phyloP scores from a whole-genome alignment of 2,113 vertebrate genomes.

The Chloebia gouldiae region DNA sequence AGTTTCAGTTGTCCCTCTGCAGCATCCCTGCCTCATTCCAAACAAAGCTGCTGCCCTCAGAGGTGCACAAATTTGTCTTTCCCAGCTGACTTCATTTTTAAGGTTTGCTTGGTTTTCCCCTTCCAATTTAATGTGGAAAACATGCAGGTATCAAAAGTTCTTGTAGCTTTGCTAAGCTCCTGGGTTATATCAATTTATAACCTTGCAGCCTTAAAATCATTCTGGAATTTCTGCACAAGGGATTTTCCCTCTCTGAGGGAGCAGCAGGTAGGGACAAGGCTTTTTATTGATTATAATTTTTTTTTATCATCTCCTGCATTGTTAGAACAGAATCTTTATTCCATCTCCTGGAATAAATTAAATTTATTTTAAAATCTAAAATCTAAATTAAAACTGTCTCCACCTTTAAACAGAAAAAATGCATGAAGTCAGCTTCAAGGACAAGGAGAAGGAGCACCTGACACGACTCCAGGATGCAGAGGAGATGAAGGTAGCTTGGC shows the following conservation, averaged over 20 bases:
- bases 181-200: not conserved
- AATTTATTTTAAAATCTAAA: fast-evolving
- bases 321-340: not conserved
- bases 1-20: not conserved
- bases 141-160: not conserved
- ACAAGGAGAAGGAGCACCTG: constrained; percentile 89
- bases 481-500: constrained; percentile 83
- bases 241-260: not conserved
- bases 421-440: constrained; percentile 86
- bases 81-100: not conserved
- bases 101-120: not conserved
- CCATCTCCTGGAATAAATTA: not conserved
- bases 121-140: not conserved
- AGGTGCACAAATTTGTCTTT: not conserved
- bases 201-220: not conserved
- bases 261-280: not conserved
- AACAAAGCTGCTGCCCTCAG: not conserved
- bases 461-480: constrained; percentile 85
- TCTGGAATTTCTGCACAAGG: not conserved
- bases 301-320: not conserved
- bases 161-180: not conserved
- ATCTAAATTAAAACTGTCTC: not conserved
- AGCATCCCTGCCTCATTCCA: not conserved
- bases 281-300: not conserved
- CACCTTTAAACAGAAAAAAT: constrained; percentile 81